Conservation (phyloP, 2,113 vertebrate species). For the human region DNA sequence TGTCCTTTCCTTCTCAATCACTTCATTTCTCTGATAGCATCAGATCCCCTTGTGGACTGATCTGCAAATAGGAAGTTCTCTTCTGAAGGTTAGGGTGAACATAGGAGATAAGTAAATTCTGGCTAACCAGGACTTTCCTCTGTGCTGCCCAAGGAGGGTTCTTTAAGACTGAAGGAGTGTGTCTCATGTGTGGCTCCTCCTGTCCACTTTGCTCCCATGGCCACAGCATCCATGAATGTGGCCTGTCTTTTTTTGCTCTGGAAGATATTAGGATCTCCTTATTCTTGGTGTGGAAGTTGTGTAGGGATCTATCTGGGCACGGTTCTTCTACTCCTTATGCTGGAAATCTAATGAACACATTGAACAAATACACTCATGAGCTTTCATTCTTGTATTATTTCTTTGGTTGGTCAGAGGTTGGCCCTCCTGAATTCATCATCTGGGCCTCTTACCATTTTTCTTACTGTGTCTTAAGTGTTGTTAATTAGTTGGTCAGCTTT, state of each 20-base stretch:
- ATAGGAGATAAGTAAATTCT: not conserved
- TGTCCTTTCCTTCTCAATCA: not conserved
- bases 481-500: not conserved
- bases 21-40: not conserved
- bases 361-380: not conserved
- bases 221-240: not conserved
- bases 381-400: not conserved
- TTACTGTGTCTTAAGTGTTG: not conserved
- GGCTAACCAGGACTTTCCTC: not conserved
- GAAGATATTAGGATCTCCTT: not conserved
- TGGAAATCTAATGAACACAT: not conserved
- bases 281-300: not conserved
- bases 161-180: not conserved
- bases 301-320: not conserved
- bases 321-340: not conserved
- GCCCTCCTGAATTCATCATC: not conserved
- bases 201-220: not conserved
- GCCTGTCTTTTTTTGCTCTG: not conserved
- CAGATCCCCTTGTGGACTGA: not conserved
- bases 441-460: not conserved
- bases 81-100: not conserved
- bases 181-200: not conserved
- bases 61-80: not conserved
- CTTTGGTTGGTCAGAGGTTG: not conserved
- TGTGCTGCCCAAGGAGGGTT: not conserved